Evolutionary conservation across 2,113 vertebrate genomes (phyloP), one percentile per base, ranked within the genome.

Genomic region (Campylomormyrus tamandua): DNA sequence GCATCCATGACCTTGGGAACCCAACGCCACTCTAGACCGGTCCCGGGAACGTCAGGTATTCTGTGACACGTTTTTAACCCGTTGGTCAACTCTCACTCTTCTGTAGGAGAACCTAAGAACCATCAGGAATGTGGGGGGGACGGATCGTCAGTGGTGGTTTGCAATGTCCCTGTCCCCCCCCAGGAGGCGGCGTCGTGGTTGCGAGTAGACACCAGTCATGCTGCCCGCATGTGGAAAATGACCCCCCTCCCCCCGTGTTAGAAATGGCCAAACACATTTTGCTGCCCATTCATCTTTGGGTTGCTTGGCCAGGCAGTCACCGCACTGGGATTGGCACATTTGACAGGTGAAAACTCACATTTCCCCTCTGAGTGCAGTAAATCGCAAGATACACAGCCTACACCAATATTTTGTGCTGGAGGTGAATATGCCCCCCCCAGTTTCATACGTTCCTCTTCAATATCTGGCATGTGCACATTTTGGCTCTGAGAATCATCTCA

Each of bases 31-130:
- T 90, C 90, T 93, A 66, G 93, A 92, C 94, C 91, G 87, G 90
- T 91, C 89, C 83, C 91, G 90, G 93, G 95, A 95, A 96, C 95
- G 94, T 9, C 77, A 93, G 93, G 95, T 94, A 96, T 96, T 93
- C 94, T 93, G 93, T 92, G 93, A 92, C 94, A 93, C 93, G 95
- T 95, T 94, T 93, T 93, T 93, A 93, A 83, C 92, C 90, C 91
- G 93, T 95, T 94, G 0, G 92, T 93, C 94, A 92, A 90, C 95
- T 95, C 93, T 95, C 94, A 94, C 95, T 94, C 93, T n/a, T 35
- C 52, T 24, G 31, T 21, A 31, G 15, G 17, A 56, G 87, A 35
- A 31, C 52, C n/a, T 27, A 86, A 35, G 11, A 6, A 53, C 15
- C 46, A 17, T 50, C 83, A 15, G 27, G 3, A 35, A 35, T 74